phyloP scores from a whole-genome alignment of 2,888 invertebrate genomes.

The Antitype chi region DNA sequence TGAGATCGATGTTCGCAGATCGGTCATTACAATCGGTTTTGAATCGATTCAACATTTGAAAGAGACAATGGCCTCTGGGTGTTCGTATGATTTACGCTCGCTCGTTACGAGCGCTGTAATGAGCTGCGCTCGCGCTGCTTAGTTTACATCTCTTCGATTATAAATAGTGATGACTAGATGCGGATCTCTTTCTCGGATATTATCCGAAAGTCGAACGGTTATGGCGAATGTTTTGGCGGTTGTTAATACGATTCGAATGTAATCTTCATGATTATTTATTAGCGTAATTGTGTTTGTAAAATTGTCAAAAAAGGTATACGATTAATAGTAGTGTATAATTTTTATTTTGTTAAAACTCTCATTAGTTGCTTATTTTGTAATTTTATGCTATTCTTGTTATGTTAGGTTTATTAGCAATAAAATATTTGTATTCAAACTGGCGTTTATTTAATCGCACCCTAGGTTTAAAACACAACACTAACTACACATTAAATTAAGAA shows the following conservation, averaged over 20 bases:
- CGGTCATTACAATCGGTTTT: constrained; percentile 80
- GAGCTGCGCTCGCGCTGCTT: constrained; percentile 85
- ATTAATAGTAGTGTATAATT: constrained; percentile 20
- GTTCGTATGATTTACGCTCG: constrained; percentile 87
- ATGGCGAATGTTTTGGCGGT: neutral
- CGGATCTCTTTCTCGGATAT: constrained; percentile 41
- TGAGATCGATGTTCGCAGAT: constrained; percentile 76
- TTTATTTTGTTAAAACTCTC: constrained; percentile 1
- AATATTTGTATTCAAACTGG: constrained; percentile 42
- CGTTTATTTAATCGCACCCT: constrained; percentile 53
- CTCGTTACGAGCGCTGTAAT: constrained; percentile 86
- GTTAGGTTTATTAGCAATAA: constrained; percentile 54
- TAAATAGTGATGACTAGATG: constrained; percentile 67
- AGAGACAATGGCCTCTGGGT: constrained; percentile 86
- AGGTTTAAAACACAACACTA: neutral
- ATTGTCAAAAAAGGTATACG: constrained; percentile 32
- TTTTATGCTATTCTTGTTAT: constrained; percentile 34
- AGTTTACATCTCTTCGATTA: constrained; percentile 77
- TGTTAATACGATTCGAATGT: neutral
- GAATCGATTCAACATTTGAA: constrained; percentile 74
- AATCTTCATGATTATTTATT: neutral
- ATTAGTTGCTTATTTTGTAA: neutral
- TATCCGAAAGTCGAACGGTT: neutral
- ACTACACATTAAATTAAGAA: neutral
- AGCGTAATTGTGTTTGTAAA: constrained; percentile 13